These are phyloP conservation scores for Clavelina lepadiformis DNA, from an alignment of 23 tunicate species.

Conservation along the genomic window DNA sequence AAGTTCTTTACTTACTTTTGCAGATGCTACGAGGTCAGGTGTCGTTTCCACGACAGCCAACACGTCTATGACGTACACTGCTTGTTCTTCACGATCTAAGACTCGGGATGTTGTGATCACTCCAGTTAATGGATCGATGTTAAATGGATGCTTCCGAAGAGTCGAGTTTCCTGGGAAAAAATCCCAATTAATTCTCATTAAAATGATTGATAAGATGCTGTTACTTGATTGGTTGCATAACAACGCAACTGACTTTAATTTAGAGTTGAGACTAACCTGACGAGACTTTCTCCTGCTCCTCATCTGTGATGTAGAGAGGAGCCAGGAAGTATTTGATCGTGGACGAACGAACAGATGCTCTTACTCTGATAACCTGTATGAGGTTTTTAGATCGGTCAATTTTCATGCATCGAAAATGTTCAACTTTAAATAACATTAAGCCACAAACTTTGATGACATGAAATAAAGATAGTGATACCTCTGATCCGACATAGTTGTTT, in stretches of 20 bases:
- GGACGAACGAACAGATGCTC: neutral
- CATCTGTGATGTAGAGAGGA: neutral
- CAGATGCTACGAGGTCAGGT: slow-evolving; percentile 31
- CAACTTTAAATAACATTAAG: slow-evolving; percentile 1
- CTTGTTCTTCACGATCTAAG: slow-evolving; percentile 28
- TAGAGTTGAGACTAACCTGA: too few relatives aligned
- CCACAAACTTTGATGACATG: too few relatives aligned
- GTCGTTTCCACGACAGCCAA: slow-evolving; percentile 45
- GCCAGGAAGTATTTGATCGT: slow-evolving; percentile 12
- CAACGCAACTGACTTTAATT: too few relatives aligned
- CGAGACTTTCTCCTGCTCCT: neutral
- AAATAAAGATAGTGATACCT: too few relatives aligned
- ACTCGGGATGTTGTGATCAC: neutral
- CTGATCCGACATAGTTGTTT: slow-evolving; percentile 17
- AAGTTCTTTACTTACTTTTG: slow-evolving; percentile 13
- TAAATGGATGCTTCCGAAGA: slow-evolving; percentile 3
- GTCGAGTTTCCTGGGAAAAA: neutral
- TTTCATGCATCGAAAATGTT: too few relatives aligned
- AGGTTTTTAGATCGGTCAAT: too few relatives aligned
- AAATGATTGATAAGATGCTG: neutral
- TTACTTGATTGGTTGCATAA: too few relatives aligned
- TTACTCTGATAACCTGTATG: too few relatives aligned
- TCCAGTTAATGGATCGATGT: slow-evolving; percentile 27
- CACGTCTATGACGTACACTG: slow-evolving; percentile 14
- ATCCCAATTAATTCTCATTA: neutral